These are phyloP conservation scores for Fabriciana adippe DNA, from an alignment of 2,888 invertebrate species.

Conservation along the genomic window DNA sequence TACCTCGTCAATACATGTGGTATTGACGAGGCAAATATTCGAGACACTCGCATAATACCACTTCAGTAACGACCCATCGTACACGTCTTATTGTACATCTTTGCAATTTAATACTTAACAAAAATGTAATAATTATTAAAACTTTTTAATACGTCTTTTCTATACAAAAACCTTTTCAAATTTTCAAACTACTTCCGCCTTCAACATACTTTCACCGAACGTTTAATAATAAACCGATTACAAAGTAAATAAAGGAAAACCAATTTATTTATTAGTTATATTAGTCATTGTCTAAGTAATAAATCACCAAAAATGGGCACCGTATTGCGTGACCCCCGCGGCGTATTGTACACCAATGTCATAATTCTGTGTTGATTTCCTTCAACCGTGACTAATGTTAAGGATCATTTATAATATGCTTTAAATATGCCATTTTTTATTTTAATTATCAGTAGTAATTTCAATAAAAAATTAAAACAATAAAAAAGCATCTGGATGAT, in stretches of 20 bases:
- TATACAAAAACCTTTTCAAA: too few relatives aligned
- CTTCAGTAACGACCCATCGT: too few relatives aligned
- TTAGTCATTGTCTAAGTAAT: slow-evolving; percentile 71
- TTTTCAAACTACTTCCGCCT: neutral
- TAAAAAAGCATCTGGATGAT: neutral
- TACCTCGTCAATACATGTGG: too few relatives aligned
- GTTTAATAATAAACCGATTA: slow-evolving; percentile 3
- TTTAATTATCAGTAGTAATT: slow-evolving; percentile 7
- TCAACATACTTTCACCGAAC: neutral
- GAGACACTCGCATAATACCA: too few relatives aligned
- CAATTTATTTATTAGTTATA: slow-evolving; percentile 48
- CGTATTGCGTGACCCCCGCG: slow-evolving; percentile 61
- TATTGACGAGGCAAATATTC: too few relatives aligned
- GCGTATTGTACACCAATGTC: slow-evolving; percentile 70
- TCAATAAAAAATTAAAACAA: neutral
- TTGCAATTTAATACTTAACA: too few relatives aligned
- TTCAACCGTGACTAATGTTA: slow-evolving; percentile 69
- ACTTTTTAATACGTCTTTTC: too few relatives aligned
- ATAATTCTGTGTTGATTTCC: slow-evolving; percentile 73
- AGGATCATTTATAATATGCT: slow-evolving; percentile 59
- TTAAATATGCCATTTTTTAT: slow-evolving; percentile 35
- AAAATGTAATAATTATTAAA: too few relatives aligned
- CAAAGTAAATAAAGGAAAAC: slow-evolving; percentile 32
- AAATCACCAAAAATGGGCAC: slow-evolving; percentile 78
- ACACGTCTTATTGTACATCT: too few relatives aligned